A percentile compares a stretch with the other conserved stretches of the same genome.
Evolutionary conservation across 2,797 vertebrate species (phyloP).

Genomic region (Spinus olivaceus): DNA sequence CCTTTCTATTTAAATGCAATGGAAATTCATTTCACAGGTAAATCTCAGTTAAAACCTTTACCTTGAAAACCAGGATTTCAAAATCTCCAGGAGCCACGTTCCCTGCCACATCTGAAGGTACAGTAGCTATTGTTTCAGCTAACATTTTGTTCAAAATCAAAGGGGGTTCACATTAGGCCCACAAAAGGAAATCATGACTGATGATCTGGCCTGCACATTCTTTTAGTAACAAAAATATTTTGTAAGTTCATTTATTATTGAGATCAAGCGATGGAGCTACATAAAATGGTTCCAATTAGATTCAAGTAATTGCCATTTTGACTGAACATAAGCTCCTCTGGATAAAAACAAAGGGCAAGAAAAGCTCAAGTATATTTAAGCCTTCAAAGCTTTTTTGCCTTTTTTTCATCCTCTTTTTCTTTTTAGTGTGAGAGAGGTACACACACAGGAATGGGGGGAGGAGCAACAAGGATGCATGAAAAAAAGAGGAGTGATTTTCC

Average conservation of each 20-base stretch:
- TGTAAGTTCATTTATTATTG: slow-evolving; percentile 60
- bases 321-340: slow-evolving; percentile 61
- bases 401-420: fast-evolving
- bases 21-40: neutral
- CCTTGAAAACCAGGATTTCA: slow-evolving; percentile 25
- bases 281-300: slow-evolving; percentile 71
- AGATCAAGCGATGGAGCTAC: slow-evolving; percentile 66
- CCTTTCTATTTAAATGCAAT: neutral
- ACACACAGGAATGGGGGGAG: neutral
- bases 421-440: neutral
- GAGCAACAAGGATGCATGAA: neutral
- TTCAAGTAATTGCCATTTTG: slow-evolving; percentile 62
- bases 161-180: slow-evolving; percentile 58
- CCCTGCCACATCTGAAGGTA: slow-evolving; percentile 44
- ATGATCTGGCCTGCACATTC: slow-evolving; percentile 59
- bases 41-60: slow-evolving; percentile 18
- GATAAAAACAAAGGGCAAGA: slow-evolving; percentile 44
- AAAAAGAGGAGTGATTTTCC: slow-evolving; percentile 70
- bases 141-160: slow-evolving; percentile 47
- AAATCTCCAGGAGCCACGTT: slow-evolving; percentile 3
- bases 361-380: slow-evolving; percentile 65
- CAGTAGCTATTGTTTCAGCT: slow-evolving; percentile 49
- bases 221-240: slow-evolving; percentile 66
- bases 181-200: slow-evolving; percentile 46
- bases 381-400: slow-evolving; percentile 46